Base-by-base conservation (phyloP, 2,113 vertebrate genomes). In the Zosterops borbonicus region DNA sequence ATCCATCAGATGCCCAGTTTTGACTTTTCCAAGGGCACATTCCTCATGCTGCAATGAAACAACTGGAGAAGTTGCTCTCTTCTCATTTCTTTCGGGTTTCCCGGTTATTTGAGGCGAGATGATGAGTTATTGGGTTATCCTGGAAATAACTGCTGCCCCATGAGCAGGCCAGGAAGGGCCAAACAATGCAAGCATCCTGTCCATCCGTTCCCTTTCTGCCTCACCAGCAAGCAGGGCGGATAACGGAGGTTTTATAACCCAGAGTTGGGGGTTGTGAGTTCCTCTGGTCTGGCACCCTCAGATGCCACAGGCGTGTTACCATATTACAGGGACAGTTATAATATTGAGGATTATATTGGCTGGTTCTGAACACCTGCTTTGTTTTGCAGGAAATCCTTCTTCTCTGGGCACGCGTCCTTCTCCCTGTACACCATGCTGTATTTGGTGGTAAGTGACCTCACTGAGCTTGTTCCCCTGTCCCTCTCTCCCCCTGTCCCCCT, bases 401-500 rank as follows among this genome's bases (percentile, higher is more conserved):
- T 99, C 98, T 99, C 99, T 0, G 99, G 99, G 96, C 99, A 99
- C 0, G 99, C 99, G 12, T 99, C 99, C 67, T 99, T 99, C 97
- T 99, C 99, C 47, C 98, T 99, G 98, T 99, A 98, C 91, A 98
- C 99, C 83, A 99, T 99, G 99, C 98, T 99, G 89, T 99, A 99
- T 95, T 98, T 99, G 97, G 98, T 99, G 98, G 99, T 99, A 98
- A 99, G 99, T 99, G 90, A 83, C 50, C 28, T 78, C 49, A 8
- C 27, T 55, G 60, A 75, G 39, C 69, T 68, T 37, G 50, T 63
- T 67, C 20, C 67, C 22, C 65, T 39, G 21, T 25, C 71, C 35
- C 53, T 11, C 24, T 37, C 4, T 20, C 23, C n/a, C 58, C 1
- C 50, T 20, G 21, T 25, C 71, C 35, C 44, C 1, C 52, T 17